Evolutionary conservation across 2,113 vertebrate genomes (phyloP).

Genomic region (Scopus umbretta): DNA sequence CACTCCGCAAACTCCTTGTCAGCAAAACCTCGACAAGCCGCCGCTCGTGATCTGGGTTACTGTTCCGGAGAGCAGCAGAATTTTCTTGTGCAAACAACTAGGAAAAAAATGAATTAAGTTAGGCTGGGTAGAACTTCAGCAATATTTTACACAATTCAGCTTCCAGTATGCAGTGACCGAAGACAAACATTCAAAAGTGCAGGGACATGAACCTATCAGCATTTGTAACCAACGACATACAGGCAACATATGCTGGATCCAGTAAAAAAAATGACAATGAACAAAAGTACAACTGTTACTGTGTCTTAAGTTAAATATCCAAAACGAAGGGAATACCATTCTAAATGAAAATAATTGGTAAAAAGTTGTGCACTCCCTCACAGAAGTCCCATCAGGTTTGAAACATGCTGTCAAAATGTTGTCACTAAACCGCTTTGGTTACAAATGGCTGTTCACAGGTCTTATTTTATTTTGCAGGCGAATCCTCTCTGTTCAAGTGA

Average conservation of each 20-base stretch:
- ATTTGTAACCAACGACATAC: not conserved
- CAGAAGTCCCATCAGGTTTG: not conserved
- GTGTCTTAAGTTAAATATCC: not conserved
- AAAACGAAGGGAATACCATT: not conserved
- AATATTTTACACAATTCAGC: not conserved
- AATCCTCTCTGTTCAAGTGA: constrained; percentile 64
- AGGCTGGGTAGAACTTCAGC: not conserved
- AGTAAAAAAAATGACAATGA: not conserved
- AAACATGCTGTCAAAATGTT: not conserved
- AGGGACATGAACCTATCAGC: not conserved
- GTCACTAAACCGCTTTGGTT: not conserved
- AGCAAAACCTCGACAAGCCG: not conserved
- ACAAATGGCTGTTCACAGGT: not conserved
- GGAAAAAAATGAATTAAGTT: not conserved
- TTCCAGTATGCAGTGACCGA: not conserved
- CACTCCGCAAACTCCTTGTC: not conserved
- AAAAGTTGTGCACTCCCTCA: not conserved
- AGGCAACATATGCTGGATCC: not conserved
- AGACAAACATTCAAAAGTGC: not conserved
- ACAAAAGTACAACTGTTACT: not conserved
- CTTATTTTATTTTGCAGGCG: not conserved
- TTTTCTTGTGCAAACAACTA: not conserved
- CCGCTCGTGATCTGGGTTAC: not conserved
- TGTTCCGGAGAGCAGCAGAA: not conserved
- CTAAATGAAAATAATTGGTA: not conserved